Base-by-base conservation (phyloP, 1,140 invertebrate genomes). In the Drosophila watanabei region DNA sequence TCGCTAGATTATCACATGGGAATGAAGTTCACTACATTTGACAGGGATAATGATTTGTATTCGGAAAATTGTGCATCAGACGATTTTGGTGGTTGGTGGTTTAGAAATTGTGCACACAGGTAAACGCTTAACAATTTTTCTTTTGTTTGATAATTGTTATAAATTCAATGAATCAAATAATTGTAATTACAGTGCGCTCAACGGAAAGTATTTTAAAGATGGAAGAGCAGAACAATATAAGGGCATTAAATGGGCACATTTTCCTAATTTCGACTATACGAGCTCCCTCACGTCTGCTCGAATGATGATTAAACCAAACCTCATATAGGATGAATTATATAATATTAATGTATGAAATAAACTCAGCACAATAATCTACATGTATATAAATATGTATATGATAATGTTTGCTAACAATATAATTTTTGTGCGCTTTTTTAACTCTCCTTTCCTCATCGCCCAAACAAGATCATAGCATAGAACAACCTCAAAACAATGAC, bases 21-120 rank as follows among this genome's bases (percentile, higher is more conserved):
- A n/a, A 51, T 20, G 24, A 35, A 35, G 28, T 68, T 68, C n/a
- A 4, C 35, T 0, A 68, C 65, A 8, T 61, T 49, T 30, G 57
- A 66, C 18, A 11, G 20, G 6, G 54, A 65, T 30, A 37, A 48
- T 28, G n/a, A 32, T 14, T 7, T 8, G 16, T 0, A 0, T 49
- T 20, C 20, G 13, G 28, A 2, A 2, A 48, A 32, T n/a, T 61
- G 57, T 30, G 56, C 56, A 59, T 0, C 2, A 8, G 2, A 18
- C 0, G 2, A 13, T 20, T 18, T 18, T 18, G 65, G 57, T 30
- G 65, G 65, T 11, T 68, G 65, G 65, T 68, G 57, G 65, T 68
- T 10, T 32, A 14, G 28, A 13, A 3, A 10, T 10, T 46, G 54
- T 65, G 41, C 10, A 18, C 10, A 8, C 1, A 68, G 65, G 65